A percentile compares a stretch with the other conserved stretches of the same genome.
These are phyloP conservation scores for Pyrrhosoma nymphula DNA, from an alignment of 2,888 invertebrate genomes.

Conservation along the genomic window DNA sequence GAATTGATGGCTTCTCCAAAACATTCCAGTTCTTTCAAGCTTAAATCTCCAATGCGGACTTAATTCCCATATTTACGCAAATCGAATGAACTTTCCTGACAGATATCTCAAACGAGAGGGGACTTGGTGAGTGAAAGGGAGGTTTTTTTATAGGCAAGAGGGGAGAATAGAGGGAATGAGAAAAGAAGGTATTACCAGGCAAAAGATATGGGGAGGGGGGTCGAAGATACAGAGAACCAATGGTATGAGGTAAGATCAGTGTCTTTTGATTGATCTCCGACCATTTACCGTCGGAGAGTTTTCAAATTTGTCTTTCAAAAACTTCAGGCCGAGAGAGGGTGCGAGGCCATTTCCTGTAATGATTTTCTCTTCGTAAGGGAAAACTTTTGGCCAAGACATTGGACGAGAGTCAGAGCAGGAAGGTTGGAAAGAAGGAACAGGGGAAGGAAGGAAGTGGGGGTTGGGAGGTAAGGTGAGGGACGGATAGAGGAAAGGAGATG, in stretches of 20 bases:
- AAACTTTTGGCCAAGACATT: neutral
- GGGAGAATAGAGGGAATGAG: neutral
- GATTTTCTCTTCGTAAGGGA: neutral
- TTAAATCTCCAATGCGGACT: slow-evolving; percentile 31
- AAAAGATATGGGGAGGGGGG: neutral
- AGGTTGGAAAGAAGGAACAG: neutral
- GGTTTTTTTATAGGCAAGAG: no score
- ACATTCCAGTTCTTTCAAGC: neutral
- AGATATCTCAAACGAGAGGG: neutral
- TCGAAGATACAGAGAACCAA: neutral
- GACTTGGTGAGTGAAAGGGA: neutral
- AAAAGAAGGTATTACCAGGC: neutral
- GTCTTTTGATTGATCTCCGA: slow-evolving; percentile 46
- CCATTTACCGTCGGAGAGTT: slow-evolving; percentile 42
- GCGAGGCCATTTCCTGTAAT: slow-evolving; percentile 42
- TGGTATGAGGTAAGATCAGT: neutral
- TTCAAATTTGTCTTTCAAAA: slow-evolving; percentile 54
- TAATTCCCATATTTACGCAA: slow-evolving; percentile 61
- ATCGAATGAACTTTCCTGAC: slow-evolving; percentile 41
- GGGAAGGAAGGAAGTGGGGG: neutral
- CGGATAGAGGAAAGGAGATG: neutral
- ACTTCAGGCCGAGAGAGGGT: neutral
- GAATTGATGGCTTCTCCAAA: neutral
- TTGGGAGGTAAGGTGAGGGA: neutral
- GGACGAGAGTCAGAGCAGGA: slow-evolving; percentile 27